Percentiles rank a stretch among this genome's conserved stretches.
phyloP scores from a whole-genome alignment of 2,113 vertebrate species.

The Cryptotis parvus region DNA sequence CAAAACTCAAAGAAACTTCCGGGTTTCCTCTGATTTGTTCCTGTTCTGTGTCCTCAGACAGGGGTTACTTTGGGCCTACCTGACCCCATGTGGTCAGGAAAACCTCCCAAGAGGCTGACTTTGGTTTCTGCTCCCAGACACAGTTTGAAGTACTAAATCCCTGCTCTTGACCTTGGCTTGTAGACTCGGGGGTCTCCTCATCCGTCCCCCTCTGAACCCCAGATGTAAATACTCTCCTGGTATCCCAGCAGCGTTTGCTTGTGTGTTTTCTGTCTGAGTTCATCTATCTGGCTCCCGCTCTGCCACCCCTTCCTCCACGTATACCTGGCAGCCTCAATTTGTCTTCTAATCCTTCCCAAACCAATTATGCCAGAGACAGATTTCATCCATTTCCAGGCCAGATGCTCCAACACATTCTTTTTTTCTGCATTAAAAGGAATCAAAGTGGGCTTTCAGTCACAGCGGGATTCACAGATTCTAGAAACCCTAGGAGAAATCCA shows the following conservation, averaged over 20 bases:
- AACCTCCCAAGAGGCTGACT: not conserved
- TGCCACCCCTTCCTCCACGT: constrained; percentile 67
- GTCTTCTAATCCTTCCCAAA: constrained; percentile 64
- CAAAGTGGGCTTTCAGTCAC: not conserved
- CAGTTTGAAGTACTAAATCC: not conserved
- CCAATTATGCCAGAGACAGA: constrained; percentile 64
- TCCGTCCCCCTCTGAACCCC: not conserved
- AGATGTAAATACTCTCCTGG: not conserved
- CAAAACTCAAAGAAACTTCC: not conserved
- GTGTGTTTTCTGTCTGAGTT: constrained; percentile 46
- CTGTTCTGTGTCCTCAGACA: not conserved
- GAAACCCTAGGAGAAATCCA: not conserved
- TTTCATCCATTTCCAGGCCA: constrained; percentile 57
- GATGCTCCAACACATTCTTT: constrained; percentile 63
- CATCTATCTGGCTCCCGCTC: constrained; percentile 69
- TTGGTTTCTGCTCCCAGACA: not conserved
- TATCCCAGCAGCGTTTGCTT: constrained; percentile 32
- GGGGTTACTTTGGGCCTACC: not conserved
- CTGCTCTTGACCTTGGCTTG: not conserved
- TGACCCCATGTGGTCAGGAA: accelerated
- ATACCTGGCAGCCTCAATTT: constrained; percentile 44
- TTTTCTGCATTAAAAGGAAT: constrained; percentile 39
- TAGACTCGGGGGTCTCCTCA: not conserved
- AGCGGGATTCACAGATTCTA: constrained; percentile 33
- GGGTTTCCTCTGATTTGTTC: not conserved